A percentile compares a stretch with the other conserved stretches of the same genome.
These are phyloP conservation scores for Poeciliopsis prolifica DNA, from an alignment of 2,113 vertebrate genomes.

Conservation along the genomic window DNA sequence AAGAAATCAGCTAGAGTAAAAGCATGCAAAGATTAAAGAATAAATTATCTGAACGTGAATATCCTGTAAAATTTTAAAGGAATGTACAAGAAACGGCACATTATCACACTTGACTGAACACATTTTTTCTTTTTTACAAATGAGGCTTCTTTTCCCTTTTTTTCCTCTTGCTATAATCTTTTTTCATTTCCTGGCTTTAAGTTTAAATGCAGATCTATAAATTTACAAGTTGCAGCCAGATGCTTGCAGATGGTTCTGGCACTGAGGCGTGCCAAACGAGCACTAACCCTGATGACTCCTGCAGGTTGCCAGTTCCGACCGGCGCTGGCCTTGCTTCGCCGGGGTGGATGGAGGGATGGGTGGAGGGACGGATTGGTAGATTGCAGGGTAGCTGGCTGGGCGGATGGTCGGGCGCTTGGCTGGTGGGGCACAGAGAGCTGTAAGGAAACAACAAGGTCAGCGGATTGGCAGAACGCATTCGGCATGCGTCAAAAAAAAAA, in stretches of 20 bases:
- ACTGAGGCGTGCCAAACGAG: conserved; percentile 64
- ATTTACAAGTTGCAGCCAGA: conserved; percentile 52
- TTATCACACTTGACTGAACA: background rate
- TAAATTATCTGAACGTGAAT: background rate
- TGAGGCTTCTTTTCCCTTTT: background rate
- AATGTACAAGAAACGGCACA: background rate
- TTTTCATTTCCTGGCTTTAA: conserved; percentile 53
- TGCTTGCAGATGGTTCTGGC: conserved; percentile 55
- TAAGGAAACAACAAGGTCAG: conserved; percentile 76
- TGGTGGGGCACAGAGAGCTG: conserved; percentile 52
- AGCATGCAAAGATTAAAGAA: background rate
- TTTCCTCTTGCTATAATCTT: conserved; percentile 27
- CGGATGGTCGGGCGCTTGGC: conserved; percentile 33
- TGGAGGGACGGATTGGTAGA: conserved; percentile 12
- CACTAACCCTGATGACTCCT: conserved; percentile 80
- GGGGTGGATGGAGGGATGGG: background rate
- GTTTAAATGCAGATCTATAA: conserved; percentile 64
- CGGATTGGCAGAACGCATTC: conserved; percentile 59
- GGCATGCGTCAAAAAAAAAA: conserved; percentile 12
- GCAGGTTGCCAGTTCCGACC: conserved; percentile 62
- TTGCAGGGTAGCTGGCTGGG: conserved; percentile 28
- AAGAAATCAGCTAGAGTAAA: background rate
- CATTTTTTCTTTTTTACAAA: background rate
- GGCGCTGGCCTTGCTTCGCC: background rate
- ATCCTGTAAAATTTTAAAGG: conserved; percentile 20